A percentile compares a stretch with the other conserved stretches of the same genome.
Evolutionary conservation across 2,113 vertebrate species (phyloP).

Genomic region (Ammospiza nelsoni): DNA sequence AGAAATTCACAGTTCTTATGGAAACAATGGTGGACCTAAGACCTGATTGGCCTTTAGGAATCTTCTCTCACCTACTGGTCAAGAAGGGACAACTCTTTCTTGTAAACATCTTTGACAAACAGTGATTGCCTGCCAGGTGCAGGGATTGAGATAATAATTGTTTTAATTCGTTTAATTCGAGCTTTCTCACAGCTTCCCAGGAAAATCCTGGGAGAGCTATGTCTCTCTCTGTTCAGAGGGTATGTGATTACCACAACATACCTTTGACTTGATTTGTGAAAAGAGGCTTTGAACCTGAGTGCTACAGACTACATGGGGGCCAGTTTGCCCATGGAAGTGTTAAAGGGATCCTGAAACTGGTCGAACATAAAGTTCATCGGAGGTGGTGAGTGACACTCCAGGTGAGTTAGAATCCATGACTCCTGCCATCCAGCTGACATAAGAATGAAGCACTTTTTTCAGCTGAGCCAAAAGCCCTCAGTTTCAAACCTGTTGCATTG

Average conservation of each 20-base stretch:
- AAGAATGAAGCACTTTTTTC: neutral
- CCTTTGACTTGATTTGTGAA: neutral
- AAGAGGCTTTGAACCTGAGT: neutral
- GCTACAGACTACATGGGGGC: accelerated
- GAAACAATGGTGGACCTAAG: neutral
- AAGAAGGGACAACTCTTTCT: neutral
- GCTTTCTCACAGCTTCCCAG: neutral
- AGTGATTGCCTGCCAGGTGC: neutral
- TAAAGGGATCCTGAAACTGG: neutral
- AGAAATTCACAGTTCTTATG: neutral
- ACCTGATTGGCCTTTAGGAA: neutral
- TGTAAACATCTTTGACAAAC: neutral
- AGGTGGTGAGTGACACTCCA: neutral
- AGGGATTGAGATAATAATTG: neutral
- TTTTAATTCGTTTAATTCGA: neutral
- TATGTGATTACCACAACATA: neutral
- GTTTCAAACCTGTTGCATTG: neutral
- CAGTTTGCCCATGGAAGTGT: neutral
- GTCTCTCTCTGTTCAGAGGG: neutral
- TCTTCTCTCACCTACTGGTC: neutral
- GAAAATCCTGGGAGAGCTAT: neutral
- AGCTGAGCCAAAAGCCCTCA: neutral
- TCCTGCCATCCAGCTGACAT: neutral
- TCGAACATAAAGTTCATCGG: neutral
- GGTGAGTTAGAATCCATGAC: neutral